phyloP scores from a whole-genome alignment of 2,113 vertebrate species.

The Naja naja region DNA sequence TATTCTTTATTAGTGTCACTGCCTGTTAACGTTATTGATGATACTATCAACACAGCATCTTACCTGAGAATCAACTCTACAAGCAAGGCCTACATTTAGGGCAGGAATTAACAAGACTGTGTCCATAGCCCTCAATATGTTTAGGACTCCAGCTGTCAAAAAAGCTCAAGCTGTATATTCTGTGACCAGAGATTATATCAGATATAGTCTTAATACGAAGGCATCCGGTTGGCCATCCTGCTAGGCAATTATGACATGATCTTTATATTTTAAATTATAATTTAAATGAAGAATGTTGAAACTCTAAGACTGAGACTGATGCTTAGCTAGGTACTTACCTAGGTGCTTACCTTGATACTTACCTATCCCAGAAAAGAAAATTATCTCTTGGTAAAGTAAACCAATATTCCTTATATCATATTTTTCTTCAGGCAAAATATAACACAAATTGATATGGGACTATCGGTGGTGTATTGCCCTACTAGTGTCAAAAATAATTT shows the following conservation, averaged over 20 bases:
- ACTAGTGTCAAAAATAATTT: background rate
- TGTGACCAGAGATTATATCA: background rate
- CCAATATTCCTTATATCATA: background rate
- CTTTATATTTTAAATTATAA: too few relatives aligned
- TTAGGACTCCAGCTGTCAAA: background rate
- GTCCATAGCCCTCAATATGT: background rate
- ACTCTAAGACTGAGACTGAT: background rate
- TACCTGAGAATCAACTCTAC: background rate
- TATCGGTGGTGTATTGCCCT: background rate
- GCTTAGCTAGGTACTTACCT: too few relatives aligned
- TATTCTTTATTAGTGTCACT: background rate
- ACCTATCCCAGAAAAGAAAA: background rate
- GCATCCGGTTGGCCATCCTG: background rate
- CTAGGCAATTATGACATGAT: background rate
- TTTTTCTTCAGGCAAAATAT: background rate
- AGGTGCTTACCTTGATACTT: background rate
- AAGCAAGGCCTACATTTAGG: background rate
- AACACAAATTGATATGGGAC: background rate
- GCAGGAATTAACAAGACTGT: background rate
- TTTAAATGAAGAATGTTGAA: background rate
- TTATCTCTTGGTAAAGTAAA: background rate
- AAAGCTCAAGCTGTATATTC: background rate
- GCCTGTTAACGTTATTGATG: background rate
- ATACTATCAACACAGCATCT: background rate
- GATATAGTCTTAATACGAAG: background rate